These are phyloP conservation scores for Mycetomoellerius zeteki DNA, from an alignment of 1,140 invertebrate genomes.

Conservation along the genomic window DNA sequence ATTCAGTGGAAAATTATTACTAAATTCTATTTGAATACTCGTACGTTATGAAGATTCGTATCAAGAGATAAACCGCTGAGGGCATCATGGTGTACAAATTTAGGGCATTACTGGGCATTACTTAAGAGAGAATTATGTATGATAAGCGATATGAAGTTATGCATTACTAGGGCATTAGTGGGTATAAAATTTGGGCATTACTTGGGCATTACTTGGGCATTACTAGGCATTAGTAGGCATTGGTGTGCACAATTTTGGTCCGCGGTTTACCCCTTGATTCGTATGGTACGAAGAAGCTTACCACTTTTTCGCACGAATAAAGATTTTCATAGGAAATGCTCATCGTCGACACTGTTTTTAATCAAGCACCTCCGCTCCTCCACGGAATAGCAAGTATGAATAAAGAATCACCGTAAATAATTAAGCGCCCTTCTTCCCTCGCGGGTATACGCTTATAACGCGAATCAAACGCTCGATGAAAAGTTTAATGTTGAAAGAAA, in stretches of 20 bases:
- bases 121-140: too few relatives aligned
- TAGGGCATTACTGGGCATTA: too few relatives aligned
- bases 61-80: too few relatives aligned
- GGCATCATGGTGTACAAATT: too few relatives aligned
- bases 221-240: too few relatives aligned
- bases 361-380: constrained; percentile 61
- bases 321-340: constrained; percentile 50
- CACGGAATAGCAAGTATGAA: constrained; percentile 65
- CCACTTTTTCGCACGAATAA: constrained; percentile 11
- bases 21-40: not conserved
- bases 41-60: not conserved
- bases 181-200: too few relatives aligned
- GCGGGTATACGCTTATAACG: constrained; percentile 23
- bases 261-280: too few relatives aligned
- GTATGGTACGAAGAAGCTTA: not conserved
- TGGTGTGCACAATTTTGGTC: too few relatives aligned
- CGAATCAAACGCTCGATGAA: constrained; percentile 52
- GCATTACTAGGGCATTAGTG: too few relatives aligned
- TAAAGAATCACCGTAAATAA: constrained; percentile 74
- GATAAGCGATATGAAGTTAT: too few relatives aligned
- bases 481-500: constrained; percentile 40
- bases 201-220: too few relatives aligned
- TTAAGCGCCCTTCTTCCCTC: constrained; percentile 26
- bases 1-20: not conserved
- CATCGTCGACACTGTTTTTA: constrained; percentile 66